phyloP scores from a whole-genome alignment of 2,113 vertebrate species.

The Typhlomys cinereus region DNA sequence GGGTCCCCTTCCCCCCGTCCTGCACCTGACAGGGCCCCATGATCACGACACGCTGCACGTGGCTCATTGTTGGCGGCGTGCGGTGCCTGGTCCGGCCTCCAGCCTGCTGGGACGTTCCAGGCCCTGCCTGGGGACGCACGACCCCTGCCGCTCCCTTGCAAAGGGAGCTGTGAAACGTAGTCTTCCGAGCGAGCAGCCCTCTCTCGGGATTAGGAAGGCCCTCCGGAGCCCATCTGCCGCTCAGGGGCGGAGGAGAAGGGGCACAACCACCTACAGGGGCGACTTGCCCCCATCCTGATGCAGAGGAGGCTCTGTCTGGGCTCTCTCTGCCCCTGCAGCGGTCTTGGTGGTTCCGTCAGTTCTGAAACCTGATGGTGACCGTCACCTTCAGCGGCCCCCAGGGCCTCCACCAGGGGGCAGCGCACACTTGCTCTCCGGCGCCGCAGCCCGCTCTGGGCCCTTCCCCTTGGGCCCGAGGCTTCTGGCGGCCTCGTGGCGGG shows the following conservation, averaged over 20 bases:
- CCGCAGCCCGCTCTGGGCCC: background rate
- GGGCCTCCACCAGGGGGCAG: slow-evolving; percentile 66
- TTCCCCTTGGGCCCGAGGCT: background rate
- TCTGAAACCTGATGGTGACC: background rate
- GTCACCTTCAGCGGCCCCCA: background rate
- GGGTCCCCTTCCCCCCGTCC: no score
- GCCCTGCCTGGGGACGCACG: no score
- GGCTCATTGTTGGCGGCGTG: no score
- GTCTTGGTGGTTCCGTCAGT: no score
- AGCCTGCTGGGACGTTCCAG: no score
- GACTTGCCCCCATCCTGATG: background rate
- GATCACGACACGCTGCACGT: no score
- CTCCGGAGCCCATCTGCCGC: background rate
- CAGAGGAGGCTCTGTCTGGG: background rate
- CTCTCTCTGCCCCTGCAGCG: background rate
- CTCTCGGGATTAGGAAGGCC: background rate
- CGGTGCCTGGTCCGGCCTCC: no score
- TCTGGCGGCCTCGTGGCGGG: background rate
- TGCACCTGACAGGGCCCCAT: no score
- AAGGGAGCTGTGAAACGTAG: background rate
- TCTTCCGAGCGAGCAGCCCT: background rate
- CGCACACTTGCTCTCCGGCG: fast-evolving
- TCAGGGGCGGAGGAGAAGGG: background rate
- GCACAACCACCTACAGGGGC: no score
- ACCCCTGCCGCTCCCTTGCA: no score